Evolutionary conservation across 1,140 invertebrate species (phyloP).

Genomic region (Zaprionus ghesquierei): DNA sequence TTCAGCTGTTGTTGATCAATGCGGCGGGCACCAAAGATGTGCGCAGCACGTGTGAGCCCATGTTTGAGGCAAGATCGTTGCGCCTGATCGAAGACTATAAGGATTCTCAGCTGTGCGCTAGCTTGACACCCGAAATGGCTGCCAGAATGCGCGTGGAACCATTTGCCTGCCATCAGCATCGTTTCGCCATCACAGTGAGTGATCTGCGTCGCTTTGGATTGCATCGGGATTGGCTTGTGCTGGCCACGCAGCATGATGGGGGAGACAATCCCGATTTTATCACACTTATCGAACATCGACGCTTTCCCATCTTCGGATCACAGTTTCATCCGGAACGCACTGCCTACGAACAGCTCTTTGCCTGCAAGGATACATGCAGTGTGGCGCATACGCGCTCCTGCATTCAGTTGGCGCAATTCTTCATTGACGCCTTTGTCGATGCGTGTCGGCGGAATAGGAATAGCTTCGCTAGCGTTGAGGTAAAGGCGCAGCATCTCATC

Average conservation of each 20-base stretch:
- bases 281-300: constrained; percentile 86
- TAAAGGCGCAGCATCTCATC: constrained; percentile 85
- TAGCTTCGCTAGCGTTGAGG: constrained; percentile 82
- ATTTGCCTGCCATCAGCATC: constrained; percentile 90
- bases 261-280: constrained; percentile 84
- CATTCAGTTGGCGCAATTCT: constrained; percentile 87
- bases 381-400: constrained; percentile 82
- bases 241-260: constrained; percentile 88
- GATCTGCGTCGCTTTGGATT: constrained; percentile 83
- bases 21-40: constrained; percentile 83
- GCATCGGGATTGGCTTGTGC: constrained; percentile 86
- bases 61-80: constrained; percentile 38
- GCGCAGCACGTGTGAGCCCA: constrained; percentile 48
- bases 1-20: constrained; percentile 90
- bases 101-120: constrained; percentile 85
- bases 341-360: constrained; percentile 89
- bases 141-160: constrained; percentile 84
- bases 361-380: constrained; percentile 84
- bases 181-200: constrained; percentile 87
- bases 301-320: constrained; percentile 91
- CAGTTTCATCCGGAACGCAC: constrained; percentile 97
- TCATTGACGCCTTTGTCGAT: constrained; percentile 91
- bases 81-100: constrained; percentile 63
- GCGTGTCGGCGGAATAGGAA: constrained; percentile 87
- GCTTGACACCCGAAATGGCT: constrained; percentile 84